A percentile compares a stretch with the other conserved stretches of the same genome.
Evolutionary conservation across 2,113 vertebrate genomes (phyloP).

Genomic region (Caloenas nicobarica): DNA sequence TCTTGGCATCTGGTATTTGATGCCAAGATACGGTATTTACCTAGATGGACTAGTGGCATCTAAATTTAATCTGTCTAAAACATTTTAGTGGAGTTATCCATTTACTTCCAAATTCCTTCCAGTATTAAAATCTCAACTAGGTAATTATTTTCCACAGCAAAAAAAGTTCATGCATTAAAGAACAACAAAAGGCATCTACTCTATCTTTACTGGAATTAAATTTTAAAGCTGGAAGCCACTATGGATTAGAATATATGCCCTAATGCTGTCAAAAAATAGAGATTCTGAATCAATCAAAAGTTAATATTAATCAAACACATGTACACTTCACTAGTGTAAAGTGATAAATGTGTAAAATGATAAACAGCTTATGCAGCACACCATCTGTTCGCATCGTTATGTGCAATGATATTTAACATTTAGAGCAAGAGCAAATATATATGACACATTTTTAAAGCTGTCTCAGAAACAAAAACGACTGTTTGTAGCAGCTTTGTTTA

Average conservation of each 20-base stretch:
- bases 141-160: not conserved
- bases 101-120: not conserved
- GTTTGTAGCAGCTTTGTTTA: conserved; percentile 36
- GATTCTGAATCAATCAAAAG: conserved; percentile 9
- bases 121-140: not conserved
- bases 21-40: not conserved
- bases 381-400: conserved; percentile 58
- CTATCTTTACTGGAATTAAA: not conserved
- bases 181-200: not conserved
- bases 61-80: not conserved
- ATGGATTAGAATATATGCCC: not conserved
- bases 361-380: conserved; percentile 40
- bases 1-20: conserved; percentile 20
- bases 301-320: conserved; percentile 63
- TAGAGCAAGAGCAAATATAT: conserved; percentile 53
- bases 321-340: conserved; percentile 27
- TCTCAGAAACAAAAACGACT: conserved; percentile 28
- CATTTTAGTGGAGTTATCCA: not conserved
- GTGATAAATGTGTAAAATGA: conserved; percentile 51
- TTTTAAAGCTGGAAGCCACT: not conserved
- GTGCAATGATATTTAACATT: conserved; percentile 60
- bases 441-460: conserved; percentile 24
- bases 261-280: not conserved
- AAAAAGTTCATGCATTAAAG: not conserved
- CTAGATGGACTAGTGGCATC: not conserved